A percentile compares a stretch with the other conserved stretches of the same genome.
These are phyloP conservation scores for Corticium candelabrum DNA, from an alignment of 37 sponge, comb jelly and placozoan genomes.

Conservation along the genomic window DNA sequence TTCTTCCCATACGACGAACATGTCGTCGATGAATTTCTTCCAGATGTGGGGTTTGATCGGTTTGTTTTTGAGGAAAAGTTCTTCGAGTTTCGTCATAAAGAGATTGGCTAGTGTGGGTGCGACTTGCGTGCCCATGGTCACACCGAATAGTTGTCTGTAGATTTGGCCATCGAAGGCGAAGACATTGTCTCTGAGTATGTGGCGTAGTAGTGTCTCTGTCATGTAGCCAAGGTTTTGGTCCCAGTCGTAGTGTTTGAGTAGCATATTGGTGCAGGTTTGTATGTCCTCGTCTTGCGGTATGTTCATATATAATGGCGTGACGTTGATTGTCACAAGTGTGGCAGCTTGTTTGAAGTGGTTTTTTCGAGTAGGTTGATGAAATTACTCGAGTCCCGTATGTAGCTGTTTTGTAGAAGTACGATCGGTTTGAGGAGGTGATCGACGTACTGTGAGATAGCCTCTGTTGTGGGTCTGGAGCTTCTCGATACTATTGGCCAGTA, in stretches of 20 bases:
- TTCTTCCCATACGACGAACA: constrained; percentile 11
- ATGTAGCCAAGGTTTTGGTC: background rate
- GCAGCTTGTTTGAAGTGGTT: background rate
- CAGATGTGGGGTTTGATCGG: background rate
- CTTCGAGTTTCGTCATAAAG: constrained; percentile 22
- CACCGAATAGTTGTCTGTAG: constrained; percentile 21
- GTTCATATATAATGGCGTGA: constrained; percentile 14
- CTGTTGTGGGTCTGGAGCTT: constrained; percentile 1
- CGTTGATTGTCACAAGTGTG: constrained; percentile 14
- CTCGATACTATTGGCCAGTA: constrained; percentile 2
- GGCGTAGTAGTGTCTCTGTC: background rate
- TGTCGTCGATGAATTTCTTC: constrained; percentile 27
- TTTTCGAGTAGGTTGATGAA: constrained; percentile 15
- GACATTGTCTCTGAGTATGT: constrained; percentile 13
- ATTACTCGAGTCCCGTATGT: background rate
- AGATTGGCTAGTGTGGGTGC: constrained; percentile 27
- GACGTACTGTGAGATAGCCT: background rate
- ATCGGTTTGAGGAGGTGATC: constrained; percentile 2
- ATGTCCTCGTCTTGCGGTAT: constrained; percentile 11
- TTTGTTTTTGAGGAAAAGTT: background rate
- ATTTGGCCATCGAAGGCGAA: constrained; percentile 15
- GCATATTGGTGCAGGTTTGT: background rate
- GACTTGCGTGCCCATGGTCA: constrained; percentile 30
- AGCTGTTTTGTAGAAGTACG: background rate
- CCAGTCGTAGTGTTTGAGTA: background rate